Conservation (phyloP, 2,113 vertebrate species). For the Oreochromis tanganicae region DNA sequence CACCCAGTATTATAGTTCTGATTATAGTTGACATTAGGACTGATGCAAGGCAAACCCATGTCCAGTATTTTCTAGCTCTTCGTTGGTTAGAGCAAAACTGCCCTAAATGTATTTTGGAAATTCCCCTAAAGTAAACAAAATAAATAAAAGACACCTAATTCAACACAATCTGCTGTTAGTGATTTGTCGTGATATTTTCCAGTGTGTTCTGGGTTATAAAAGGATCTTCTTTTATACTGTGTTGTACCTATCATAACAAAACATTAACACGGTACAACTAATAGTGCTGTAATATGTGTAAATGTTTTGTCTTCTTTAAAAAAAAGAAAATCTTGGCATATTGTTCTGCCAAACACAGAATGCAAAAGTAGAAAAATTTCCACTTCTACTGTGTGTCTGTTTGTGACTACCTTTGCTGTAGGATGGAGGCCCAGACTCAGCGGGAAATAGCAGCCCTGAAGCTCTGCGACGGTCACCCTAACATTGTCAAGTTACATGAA, state of each 20-base stretch:
- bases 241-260: not conserved
- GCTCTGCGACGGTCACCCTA: conserved; percentile 93
- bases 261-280: not conserved
- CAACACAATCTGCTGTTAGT: not conserved
- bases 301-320: not conserved
- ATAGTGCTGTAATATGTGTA: not conserved
- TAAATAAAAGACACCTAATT: not conserved
- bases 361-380: not conserved
- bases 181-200: not conserved
- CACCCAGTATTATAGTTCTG: not conserved
- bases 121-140: not conserved
- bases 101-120: not conserved
- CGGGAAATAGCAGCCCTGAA: conserved; percentile 93
- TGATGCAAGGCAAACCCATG: not conserved
- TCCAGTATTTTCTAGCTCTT: not conserved
- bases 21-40: not conserved
- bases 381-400: not conserved
- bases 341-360: not conserved
- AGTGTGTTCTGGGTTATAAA: not conserved
- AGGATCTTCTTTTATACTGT: not conserved
- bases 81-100: not conserved
- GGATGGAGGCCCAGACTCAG: conserved; percentile 95
- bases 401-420: conserved; percentile 54
- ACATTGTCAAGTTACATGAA: conserved; percentile 94
- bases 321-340: not conserved